Percentiles rank a stretch among this genome's conserved stretches.
Conservation (phyloP, 2,797 vertebrate genomes). For the Sylvilagus floridanus region DNA sequence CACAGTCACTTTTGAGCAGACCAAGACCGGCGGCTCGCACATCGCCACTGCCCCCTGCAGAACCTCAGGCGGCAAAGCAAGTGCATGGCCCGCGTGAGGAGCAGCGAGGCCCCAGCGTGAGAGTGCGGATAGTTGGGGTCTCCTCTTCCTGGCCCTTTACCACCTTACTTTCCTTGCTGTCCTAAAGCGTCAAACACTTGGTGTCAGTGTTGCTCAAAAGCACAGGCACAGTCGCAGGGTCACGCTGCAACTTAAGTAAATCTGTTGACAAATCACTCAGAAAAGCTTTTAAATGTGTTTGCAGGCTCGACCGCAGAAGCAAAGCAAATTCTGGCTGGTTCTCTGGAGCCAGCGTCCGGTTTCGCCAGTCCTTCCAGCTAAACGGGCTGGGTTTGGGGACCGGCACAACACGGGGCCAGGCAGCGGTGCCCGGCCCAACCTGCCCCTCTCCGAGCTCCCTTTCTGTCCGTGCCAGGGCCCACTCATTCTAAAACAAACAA, state of each 20-base stretch:
- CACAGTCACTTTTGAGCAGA: background rate
- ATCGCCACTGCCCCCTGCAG: background rate
- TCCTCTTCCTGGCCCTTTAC: background rate
- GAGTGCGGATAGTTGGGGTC: accelerated
- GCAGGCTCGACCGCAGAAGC: background rate
- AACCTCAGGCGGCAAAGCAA: accelerated
- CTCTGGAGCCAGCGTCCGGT: background rate
- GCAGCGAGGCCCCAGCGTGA: background rate
- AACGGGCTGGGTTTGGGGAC: background rate
- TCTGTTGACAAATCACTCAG: accelerated
- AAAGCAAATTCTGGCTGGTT: background rate
- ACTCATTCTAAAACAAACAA: background rate
- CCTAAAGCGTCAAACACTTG: conserved; percentile 78
- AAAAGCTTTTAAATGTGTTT: accelerated
- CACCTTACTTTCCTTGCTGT: background rate
- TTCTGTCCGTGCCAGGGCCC: background rate
- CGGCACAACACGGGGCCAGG: background rate
- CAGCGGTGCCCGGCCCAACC: background rate
- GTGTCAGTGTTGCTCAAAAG: conserved; percentile 84
- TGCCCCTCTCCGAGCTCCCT: background rate
- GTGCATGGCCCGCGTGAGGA: background rate
- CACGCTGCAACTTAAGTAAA: background rate
- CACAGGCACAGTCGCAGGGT: background rate
- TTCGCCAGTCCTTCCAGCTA: background rate
- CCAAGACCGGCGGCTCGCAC: background rate